Evolutionary conservation across 2,888 invertebrate genomes (phyloP), one percentile per base, ranked within the genome.

Genomic region (Crematogaster levior): DNA sequence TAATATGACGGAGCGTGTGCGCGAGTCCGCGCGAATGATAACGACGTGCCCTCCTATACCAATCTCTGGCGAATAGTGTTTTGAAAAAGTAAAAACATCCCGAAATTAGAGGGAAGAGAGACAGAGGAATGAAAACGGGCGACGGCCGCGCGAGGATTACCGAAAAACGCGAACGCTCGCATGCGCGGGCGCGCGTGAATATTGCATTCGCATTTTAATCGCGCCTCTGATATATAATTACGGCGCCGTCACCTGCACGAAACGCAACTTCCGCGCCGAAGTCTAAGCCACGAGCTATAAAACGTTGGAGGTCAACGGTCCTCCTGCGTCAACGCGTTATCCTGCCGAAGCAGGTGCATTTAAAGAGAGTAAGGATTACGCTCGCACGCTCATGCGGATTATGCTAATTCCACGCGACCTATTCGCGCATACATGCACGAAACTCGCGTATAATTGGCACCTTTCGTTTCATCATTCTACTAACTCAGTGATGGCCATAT

Each of bases 191-290:
- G 56, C n/a, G 43, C 80, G 81, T 56, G 66, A 56, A 58, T 82
- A 60, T 81, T 81, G 37, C 77, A 43, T 63, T 58, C 63, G 63
- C 75, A 51, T 75, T 74, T 75, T 77, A 77, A 65, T 68, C 70
- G 72, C 34, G 27, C 24, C 34, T 70, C 24, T 43, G 56, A 68
- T 79, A 72, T 70, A 77, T 70, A 77, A 77, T 77, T 77, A 77
- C 77, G 24, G 6, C 1, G 21, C 56, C 77, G 40, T 79, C 72
- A 70, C 43, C 70, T 65, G 75, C 75, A 37, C 7, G 66, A 40
- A 66, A 65, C 37, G 46, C 46, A 18, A n/a, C 12, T 9, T 58
- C n/a, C 24, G 7, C 10, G 34, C 61, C 65, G 24, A 12, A 70
- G 24, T n/a, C 77, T 79, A 75, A 75, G 51, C 34, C 48, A 24